A percentile compares a stretch with the other conserved stretches of the same genome.
Conservation (phyloP, 2,113 vertebrate species). For the Dermatemys mawii region DNA sequence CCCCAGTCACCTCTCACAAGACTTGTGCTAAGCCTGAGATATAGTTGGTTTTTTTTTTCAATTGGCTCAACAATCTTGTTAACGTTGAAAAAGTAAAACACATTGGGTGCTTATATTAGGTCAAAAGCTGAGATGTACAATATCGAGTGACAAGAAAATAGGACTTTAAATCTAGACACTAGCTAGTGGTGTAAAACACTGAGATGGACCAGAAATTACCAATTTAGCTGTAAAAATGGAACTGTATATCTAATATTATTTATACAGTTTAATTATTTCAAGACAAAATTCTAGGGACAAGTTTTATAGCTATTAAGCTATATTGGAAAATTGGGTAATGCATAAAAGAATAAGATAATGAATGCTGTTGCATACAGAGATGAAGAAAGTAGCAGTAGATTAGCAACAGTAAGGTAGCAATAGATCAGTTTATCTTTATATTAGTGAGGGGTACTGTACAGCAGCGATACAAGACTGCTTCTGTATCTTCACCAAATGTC, state of each 20-base stretch:
- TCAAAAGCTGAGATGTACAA: not conserved
- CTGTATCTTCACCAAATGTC: not conserved
- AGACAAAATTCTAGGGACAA: conserved; percentile 18
- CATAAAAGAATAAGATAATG: conserved; percentile 48
- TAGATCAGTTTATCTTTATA: not conserved
- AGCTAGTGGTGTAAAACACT: not conserved
- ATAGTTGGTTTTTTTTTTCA: not conserved
- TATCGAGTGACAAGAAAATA: conserved; percentile 25
- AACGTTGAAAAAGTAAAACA: not conserved
- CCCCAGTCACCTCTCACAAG: not conserved
- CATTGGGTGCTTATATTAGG: not conserved
- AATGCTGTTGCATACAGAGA: not conserved
- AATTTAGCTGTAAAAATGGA: conserved; percentile 39
- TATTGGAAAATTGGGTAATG: conserved; percentile 57
- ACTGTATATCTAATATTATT: conserved; percentile 27
- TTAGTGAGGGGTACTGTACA: not conserved
- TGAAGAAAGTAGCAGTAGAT: conserved; percentile 4
- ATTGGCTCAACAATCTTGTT: not conserved
- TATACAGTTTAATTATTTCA: conserved; percentile 46
- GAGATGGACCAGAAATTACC: not conserved
- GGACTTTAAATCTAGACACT: conserved; percentile 28
- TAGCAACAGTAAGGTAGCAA: not conserved
- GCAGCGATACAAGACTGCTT: not conserved
- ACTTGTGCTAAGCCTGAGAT: not conserved
- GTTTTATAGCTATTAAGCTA: conserved; percentile 27